Conservation (phyloP, 2,797 vertebrate genomes). For the Pseudotriccus pelzelni region DNA sequence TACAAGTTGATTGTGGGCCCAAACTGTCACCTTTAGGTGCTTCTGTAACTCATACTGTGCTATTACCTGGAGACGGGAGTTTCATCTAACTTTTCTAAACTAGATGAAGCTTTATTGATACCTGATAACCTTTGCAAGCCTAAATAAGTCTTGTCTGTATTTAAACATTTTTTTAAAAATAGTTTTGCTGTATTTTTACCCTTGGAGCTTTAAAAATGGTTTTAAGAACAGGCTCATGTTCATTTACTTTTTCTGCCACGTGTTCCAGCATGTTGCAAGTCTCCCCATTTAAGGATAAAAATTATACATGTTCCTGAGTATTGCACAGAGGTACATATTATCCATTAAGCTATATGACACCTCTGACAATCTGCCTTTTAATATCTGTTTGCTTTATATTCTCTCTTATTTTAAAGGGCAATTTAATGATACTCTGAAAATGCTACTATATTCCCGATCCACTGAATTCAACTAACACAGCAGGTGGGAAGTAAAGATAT, state of each 20-base stretch:
- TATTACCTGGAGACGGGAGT: not conserved
- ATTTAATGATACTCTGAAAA: slow-evolving; percentile 8
- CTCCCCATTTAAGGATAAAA: not conserved
- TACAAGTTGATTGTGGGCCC: not conserved
- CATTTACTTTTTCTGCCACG: not conserved
- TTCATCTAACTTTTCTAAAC: not conserved
- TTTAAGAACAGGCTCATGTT: not conserved
- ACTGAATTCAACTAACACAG: not conserved
- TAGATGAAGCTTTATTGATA: not conserved
- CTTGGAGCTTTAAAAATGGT: not conserved
- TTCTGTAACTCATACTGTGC: not conserved
- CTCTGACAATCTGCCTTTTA: not conserved
- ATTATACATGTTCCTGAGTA: not conserved
- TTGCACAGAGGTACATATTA: not conserved
- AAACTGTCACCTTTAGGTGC: not conserved
- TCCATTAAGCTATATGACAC: not conserved
- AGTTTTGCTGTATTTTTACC: not conserved
- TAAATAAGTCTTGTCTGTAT: not conserved
- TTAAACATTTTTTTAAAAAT: not conserved
- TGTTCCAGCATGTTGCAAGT: not conserved
- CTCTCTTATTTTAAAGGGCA: not conserved
- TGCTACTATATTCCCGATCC: not conserved
- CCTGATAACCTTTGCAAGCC: not conserved
- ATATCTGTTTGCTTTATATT: not conserved
- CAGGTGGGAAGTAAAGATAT: not conserved